These are phyloP conservation scores for Hyalella azteca DNA, from an alignment of 2,888 invertebrate genomes.

Conservation along the genomic window DNA sequence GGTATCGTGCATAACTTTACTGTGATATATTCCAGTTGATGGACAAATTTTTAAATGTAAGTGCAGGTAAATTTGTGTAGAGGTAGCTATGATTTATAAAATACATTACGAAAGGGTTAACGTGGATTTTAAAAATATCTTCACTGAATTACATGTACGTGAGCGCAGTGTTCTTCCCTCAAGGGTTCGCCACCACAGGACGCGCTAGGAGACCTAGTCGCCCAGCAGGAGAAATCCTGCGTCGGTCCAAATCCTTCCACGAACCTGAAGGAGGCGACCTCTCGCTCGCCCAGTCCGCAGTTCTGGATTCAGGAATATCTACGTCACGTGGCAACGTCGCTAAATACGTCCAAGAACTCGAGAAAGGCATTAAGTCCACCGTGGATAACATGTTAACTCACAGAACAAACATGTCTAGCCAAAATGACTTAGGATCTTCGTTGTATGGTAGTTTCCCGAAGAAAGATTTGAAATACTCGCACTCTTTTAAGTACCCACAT, in stretches of 20 bases:
- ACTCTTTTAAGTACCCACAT: conserved; percentile 35
- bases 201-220: conserved; percentile 29
- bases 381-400: conserved; percentile 55
- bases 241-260: conserved; percentile 42
- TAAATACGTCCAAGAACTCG: conserved; percentile 53
- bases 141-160: too few relatives aligned
- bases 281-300: background rate
- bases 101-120: too few relatives aligned
- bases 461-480: conserved; percentile 30
- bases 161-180: conserved; percentile 13
- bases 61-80: too few relatives aligned
- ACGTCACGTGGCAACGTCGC: conserved; percentile 48
- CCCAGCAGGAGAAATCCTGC: conserved; percentile 15
- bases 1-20: too few relatives aligned
- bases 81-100: too few relatives aligned
- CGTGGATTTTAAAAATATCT: too few relatives aligned
- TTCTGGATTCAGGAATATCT: background rate
- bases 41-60: too few relatives aligned
- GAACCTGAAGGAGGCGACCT: background rate
- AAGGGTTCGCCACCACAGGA: conserved; percentile 56
- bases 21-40: too few relatives aligned
- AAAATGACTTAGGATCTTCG: background rate
- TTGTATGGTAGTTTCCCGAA: background rate
- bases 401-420: conserved; percentile 16
- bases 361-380: conserved; percentile 55